Evolutionary conservation across 1,140 invertebrate species (phyloP).

Genomic region (Tetramorium parvispinum): DNA sequence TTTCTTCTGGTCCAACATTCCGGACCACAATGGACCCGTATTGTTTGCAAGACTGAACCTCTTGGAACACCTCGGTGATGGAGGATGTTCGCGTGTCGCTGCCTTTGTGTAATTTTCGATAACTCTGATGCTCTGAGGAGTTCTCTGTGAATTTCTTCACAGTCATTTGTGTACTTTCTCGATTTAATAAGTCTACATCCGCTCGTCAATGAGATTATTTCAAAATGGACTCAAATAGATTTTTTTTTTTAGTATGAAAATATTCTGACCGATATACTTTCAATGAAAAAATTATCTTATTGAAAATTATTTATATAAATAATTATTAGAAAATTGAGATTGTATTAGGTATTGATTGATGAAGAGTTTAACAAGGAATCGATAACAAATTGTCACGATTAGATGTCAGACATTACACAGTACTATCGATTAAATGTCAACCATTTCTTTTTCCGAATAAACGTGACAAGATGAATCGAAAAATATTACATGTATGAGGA

Average conservation of each 20-base stretch:
- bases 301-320: neutral
- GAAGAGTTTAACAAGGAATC: slow-evolving; percentile 14
- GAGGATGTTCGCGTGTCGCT: slow-evolving; percentile 38
- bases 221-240: neutral
- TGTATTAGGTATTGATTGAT: slow-evolving; percentile 25
- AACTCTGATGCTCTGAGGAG: slow-evolving; percentile 17
- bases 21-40: slow-evolving; percentile 49
- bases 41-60: slow-evolving; percentile 53
- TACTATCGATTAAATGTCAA: neutral
- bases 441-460: neutral
- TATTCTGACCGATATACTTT: neutral
- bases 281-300: neutral
- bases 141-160: slow-evolving; percentile 16
- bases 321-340: slow-evolving; percentile 24
- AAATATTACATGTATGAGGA: neutral
- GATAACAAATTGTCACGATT: slow-evolving; percentile 39
- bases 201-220: neutral
- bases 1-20: neutral
- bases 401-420: slow-evolving; percentile 47
- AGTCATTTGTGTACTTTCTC: slow-evolving; percentile 6
- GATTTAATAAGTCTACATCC: slow-evolving; percentile 33
- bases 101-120: slow-evolving; percentile 63
- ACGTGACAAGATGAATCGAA: neutral
- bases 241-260: neutral
- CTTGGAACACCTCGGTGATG: slow-evolving; percentile 40